Conservation (phyloP, 2,797 vertebrate genomes). For the Poeciliopsis infans region DNA sequence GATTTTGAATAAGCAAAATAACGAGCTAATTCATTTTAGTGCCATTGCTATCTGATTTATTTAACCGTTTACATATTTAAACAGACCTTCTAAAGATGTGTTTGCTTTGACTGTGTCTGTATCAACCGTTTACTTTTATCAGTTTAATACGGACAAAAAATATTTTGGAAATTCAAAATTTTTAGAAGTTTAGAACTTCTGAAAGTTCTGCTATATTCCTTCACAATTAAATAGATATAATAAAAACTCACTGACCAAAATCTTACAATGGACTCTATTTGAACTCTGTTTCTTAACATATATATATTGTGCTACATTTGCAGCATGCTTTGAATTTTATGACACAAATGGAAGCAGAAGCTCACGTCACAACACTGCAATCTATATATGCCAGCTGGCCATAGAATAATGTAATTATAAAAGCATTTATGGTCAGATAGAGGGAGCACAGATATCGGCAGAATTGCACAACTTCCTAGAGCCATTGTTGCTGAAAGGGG, state of each 20-base stretch:
- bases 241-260: not conserved
- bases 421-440: slow-evolving; percentile 45
- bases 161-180: not conserved
- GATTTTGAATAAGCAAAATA: not conserved
- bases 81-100: not conserved
- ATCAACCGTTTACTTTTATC: not conserved
- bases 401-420: slow-evolving; percentile 53
- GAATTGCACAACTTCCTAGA: slow-evolving; percentile 72
- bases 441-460: slow-evolving; percentile 56
- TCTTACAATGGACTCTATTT: not conserved
- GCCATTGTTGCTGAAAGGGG: slow-evolving; percentile 65
- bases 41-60: not conserved
- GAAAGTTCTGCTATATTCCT: not conserved
- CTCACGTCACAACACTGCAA: not conserved
- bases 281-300: not conserved
- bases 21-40: not conserved
- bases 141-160: not conserved
- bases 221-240: not conserved
- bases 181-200: not conserved
- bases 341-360: slow-evolving; percentile 10
- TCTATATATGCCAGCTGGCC: slow-evolving; percentile 26
- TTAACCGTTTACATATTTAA: not conserved
- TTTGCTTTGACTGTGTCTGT: not conserved
- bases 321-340: not conserved
- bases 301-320: not conserved